phyloP scores from a whole-genome alignment of 2,888 invertebrate genomes.

The Hedychridium roseum region DNA sequence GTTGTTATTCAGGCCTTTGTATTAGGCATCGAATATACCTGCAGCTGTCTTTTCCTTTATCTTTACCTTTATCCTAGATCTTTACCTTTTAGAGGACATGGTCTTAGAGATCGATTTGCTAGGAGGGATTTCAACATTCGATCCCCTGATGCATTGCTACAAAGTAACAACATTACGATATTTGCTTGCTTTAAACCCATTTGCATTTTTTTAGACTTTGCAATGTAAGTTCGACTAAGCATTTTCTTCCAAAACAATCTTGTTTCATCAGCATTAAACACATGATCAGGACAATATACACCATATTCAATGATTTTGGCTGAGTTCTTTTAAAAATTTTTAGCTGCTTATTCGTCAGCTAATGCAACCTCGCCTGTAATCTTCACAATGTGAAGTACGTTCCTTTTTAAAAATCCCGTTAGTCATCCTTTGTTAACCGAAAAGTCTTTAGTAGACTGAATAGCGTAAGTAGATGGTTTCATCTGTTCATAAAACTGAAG shows the following conservation, averaged over 20 bases:
- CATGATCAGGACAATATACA: conserved; percentile 33
- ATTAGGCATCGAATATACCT: conserved; percentile 40
- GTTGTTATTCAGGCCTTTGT: conserved; percentile 40
- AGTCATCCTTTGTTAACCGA: conserved; percentile 34
- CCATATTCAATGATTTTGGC: conserved; percentile 31
- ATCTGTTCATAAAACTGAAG: conserved; percentile 16
- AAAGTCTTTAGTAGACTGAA: conserved; percentile 20
- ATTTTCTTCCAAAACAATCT: conserved; percentile 38
- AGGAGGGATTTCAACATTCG: conserved; percentile 43
- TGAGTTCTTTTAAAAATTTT: conserved; percentile 21
- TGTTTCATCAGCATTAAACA: conserved; percentile 37
- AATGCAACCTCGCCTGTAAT: conserved; percentile 28
- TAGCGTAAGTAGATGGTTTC: conserved; percentile 20
- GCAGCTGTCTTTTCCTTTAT: too few species aligned
- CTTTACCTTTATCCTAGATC: conserved; percentile 25
- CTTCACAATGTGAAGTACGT: conserved; percentile 27
- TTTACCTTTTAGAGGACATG: conserved; percentile 39
- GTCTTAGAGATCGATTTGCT: conserved; percentile 38
- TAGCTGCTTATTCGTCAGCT: conserved; percentile 26
- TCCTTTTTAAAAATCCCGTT: conserved; percentile 20
- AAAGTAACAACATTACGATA: conserved; percentile 47
- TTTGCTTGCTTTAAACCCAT: conserved; percentile 41
- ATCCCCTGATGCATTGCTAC: conserved; percentile 45
- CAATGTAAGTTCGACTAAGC: conserved; percentile 41
- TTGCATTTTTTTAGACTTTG: conserved; percentile 44